Evolutionary conservation across 2,113 vertebrate species (phyloP).

Genomic region (Himantopus leucocephalus): DNA sequence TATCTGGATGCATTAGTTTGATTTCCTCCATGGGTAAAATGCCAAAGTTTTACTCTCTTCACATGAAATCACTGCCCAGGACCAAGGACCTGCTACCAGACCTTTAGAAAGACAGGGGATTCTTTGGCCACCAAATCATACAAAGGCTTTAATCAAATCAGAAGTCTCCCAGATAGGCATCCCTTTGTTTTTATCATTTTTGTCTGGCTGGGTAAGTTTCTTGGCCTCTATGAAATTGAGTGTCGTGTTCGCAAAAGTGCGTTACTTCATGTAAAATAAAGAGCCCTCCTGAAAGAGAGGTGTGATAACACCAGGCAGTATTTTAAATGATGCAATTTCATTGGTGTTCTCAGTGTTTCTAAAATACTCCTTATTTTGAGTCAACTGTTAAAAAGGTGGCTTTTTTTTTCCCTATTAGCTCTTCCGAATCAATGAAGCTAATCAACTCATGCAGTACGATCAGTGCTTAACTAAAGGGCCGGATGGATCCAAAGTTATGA

Average conservation of each 20-base stretch:
- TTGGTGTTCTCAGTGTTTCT: neutral
- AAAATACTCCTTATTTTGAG: neutral
- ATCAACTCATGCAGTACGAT: constrained; percentile 97
- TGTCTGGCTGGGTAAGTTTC: neutral
- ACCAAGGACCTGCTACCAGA: neutral
- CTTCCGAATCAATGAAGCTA: constrained; percentile 96
- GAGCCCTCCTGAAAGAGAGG: neutral
- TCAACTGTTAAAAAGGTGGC: neutral
- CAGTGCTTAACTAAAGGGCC: constrained; percentile 89
- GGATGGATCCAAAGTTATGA: constrained; percentile 85
- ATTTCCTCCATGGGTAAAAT: neutral
- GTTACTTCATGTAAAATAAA: neutral
- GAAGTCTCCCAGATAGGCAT: neutral
- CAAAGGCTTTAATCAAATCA: neutral
- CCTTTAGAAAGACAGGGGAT: neutral
- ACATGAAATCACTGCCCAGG: neutral
- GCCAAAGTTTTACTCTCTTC: neutral
- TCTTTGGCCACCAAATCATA: neutral
- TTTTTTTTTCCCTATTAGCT: constrained; percentile 73
- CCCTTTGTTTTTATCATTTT: neutral
- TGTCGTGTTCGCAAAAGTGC: neutral
- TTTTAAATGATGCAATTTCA: neutral
- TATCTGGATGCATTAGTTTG: neutral
- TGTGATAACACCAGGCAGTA: neutral
- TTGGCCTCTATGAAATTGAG: neutral